Conservation (phyloP, 2,888 invertebrate genomes). For the Neria commutata region DNA sequence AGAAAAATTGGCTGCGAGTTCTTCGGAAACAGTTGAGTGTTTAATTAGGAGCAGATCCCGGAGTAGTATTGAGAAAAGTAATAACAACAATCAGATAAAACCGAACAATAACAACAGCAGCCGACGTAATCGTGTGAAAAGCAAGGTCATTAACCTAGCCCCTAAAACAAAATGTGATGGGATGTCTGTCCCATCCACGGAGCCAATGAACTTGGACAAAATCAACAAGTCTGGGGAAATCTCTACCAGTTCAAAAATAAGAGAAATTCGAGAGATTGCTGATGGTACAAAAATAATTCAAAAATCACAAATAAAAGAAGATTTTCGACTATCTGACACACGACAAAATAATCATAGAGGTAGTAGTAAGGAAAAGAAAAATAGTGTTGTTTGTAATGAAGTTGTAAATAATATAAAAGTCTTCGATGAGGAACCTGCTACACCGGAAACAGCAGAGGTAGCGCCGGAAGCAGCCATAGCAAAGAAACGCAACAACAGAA, state of each 20-base stretch:
- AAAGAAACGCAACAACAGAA: conserved; percentile 14
- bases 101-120: conserved; percentile 16
- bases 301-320: too few species aligned
- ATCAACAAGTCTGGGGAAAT: too few species aligned
- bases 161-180: not conserved
- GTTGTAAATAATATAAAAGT: conserved; percentile 17
- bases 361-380: conserved; percentile 6
- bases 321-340: conserved; percentile 1
- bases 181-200: too few species aligned
- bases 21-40: not conserved
- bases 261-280: too few species aligned
- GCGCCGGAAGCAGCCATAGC: not conserved
- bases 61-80: conserved; percentile 16
- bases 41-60: conserved; percentile 5
- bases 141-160: conserved; percentile 5
- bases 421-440: conserved; percentile 7
- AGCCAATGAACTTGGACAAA: too few species aligned
- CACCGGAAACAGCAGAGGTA: not conserved
- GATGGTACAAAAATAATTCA: too few species aligned
- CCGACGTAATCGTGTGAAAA: conserved; percentile 15
- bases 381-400: not conserved
- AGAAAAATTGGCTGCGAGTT: conserved; percentile 10
- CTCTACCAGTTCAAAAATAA: too few species aligned
- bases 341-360: conserved; percentile 17
- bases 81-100: too few species aligned